A percentile compares a stretch with the other conserved stretches of the same genome.
These are phyloP conservation scores for Brenthis ino DNA, from an alignment of 2,888 invertebrate genomes.

Conservation along the genomic window DNA sequence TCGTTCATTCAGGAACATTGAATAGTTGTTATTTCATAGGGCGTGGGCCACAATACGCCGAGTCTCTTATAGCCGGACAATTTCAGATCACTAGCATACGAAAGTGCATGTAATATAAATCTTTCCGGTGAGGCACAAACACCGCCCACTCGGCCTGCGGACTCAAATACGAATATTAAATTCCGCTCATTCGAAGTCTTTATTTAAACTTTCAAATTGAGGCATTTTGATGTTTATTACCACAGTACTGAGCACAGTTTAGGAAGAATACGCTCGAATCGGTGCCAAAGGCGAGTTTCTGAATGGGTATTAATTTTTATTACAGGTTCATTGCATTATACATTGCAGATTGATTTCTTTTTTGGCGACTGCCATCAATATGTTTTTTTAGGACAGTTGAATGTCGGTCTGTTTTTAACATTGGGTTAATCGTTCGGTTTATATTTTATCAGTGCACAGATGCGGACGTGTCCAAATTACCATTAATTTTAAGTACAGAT, in stretches of 20 bases:
- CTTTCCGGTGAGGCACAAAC: constrained; percentile 80
- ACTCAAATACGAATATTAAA: constrained; percentile 79
- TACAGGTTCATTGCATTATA: constrained; percentile 75
- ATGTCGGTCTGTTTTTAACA: constrained; percentile 68
- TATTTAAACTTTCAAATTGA: constrained; percentile 63
- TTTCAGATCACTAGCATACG: constrained; percentile 79
- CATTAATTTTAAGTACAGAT: not conserved
- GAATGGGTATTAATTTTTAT: constrained; percentile 79
- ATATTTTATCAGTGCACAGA: constrained; percentile 60
- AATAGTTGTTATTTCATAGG: constrained; percentile 77
- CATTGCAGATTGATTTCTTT: constrained; percentile 63
- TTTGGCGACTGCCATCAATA: constrained; percentile 76
- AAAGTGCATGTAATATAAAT: constrained; percentile 82
- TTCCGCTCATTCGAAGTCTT: constrained; percentile 75
- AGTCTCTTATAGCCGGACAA: constrained; percentile 58
- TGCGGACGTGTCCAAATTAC: not conserved
- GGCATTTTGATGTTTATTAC: constrained; percentile 70
- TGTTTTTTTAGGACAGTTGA: constrained; percentile 71
- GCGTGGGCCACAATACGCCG: constrained; percentile 72
- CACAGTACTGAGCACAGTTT: constrained; percentile 60
- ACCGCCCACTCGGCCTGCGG: constrained; percentile 78
- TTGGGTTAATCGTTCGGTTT: constrained; percentile 63
- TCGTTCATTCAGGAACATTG: constrained; percentile 79
- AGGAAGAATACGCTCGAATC: constrained; percentile 32
- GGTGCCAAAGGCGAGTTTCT: constrained; percentile 48